Conservation (phyloP, 2,113 vertebrate genomes). For the Syngnathus scovelli region DNA sequence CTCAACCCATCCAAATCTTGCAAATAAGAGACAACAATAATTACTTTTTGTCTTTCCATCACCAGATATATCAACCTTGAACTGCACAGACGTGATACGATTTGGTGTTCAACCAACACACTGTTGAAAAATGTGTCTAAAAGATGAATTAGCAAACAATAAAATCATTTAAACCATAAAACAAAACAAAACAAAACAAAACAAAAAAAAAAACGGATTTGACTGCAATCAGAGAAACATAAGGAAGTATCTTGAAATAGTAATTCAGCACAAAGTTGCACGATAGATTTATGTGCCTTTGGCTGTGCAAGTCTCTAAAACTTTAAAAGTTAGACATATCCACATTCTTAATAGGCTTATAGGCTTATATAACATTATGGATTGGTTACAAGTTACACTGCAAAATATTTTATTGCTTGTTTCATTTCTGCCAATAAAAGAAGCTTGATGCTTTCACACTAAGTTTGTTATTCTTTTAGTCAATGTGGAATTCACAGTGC, state of each 20-base stretch:
- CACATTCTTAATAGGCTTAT: conserved; percentile 25
- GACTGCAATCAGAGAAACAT: no score
- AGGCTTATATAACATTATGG: conserved; percentile 21
- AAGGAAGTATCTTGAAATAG: no score
- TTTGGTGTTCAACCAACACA: neutral
- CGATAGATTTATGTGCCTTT: conserved; percentile 1
- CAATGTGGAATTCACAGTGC: neutral
- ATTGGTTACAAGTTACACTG: conserved; percentile 19
- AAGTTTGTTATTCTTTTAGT: neutral
- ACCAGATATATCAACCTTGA: neutral
- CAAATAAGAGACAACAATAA: neutral
- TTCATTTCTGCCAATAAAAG: conserved; percentile 32
- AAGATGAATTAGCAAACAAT: no score
- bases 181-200: no score
- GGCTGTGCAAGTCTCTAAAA: neutral
- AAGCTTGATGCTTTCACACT: conserved; percentile 1
- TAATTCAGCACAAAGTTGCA: neutral
- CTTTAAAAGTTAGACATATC: conserved; percentile 21
- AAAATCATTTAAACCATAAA: no score
- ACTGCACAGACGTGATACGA: neutral
- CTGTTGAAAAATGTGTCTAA: neutral
- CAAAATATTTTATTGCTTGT: conserved; percentile 20
- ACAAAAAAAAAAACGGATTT: no score
- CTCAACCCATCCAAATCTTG: neutral
- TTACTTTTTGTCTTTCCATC: neutral